Evolutionary conservation across 2,797 vertebrate species (phyloP).

Genomic region (Netta rufina): DNA sequence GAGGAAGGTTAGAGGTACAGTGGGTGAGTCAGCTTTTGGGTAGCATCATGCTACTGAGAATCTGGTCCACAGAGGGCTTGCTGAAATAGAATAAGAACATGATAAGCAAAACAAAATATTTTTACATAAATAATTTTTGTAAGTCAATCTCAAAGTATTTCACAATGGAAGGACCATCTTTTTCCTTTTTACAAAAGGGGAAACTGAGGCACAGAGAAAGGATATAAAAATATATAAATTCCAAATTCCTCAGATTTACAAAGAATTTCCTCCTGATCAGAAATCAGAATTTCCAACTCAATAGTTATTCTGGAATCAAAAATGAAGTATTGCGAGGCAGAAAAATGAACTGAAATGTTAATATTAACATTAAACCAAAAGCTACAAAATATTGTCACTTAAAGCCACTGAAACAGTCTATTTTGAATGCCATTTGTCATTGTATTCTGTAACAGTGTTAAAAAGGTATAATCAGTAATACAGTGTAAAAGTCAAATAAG

Average conservation of each 20-base stretch:
- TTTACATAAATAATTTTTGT: not conserved
- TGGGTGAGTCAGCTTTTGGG: not conserved
- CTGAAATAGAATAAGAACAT: fast-evolving
- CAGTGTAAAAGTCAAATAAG: not conserved
- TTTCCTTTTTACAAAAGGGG: not conserved
- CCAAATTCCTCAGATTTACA: not conserved
- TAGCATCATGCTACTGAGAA: not conserved
- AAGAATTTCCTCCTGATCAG: not conserved
- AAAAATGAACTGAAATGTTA: not conserved
- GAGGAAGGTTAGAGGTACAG: not conserved
- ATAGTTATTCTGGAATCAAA: not conserved
- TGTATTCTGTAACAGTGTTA: not conserved
- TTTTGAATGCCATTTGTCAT: not conserved
- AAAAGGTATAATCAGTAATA: not conserved
- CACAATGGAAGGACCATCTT: not conserved
- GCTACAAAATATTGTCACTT: not conserved
- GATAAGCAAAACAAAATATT: not conserved
- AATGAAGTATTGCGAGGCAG: not conserved
- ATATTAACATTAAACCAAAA: not conserved
- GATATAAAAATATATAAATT: not conserved
- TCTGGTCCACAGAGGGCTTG: not conserved
- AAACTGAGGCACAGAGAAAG: not conserved
- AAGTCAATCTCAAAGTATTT: not conserved
- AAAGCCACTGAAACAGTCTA: not conserved
- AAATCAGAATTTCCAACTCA: not conserved